phyloP scores from a whole-genome alignment of 2,113 vertebrate species.

The Coryphaenoides rupestris region DNA sequence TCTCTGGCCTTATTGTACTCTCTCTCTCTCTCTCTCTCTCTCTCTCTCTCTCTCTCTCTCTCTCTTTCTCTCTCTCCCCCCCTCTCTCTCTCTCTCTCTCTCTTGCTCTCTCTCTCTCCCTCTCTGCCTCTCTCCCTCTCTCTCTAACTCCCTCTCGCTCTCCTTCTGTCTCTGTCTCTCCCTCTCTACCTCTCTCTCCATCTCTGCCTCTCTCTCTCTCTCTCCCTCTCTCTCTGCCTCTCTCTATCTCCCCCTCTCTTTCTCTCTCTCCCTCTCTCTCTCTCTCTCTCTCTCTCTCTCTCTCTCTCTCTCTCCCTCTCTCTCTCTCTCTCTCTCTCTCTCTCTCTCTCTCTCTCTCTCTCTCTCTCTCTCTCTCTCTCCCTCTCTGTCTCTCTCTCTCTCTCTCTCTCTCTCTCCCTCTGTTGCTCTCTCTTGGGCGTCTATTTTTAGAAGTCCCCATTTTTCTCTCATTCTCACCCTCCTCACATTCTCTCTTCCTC shows the following conservation, averaged over 20 bases:
- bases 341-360: no score
- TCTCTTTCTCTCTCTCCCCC: no score
- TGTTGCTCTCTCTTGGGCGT: constrained; percentile 7
- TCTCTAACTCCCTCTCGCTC: no score
- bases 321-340: no score
- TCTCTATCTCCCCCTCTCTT: constrained; percentile 18
- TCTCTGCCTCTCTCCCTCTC: no score
- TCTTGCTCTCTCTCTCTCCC: no score
- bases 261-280: constrained; percentile 2
- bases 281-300: constrained; percentile 25
- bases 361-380: constrained; percentile 2
- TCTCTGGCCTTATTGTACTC: no score
- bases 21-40: neutral
- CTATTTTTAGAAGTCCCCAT: constrained; percentile 50
- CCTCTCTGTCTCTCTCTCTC: constrained; percentile 23
- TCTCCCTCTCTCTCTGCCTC: neutral
- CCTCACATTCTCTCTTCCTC: constrained; percentile 29
- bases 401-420: neutral
- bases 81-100: no score
- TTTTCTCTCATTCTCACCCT: constrained; percentile 20
- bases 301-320: constrained; percentile 24
- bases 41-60: neutral
- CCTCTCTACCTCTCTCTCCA: constrained; percentile 1
- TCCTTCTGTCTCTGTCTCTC: no score
- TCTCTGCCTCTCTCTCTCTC: constrained; percentile 23